Evolutionary conservation across 2,888 invertebrate species (phyloP), one percentile per base, ranked within the genome.

Genomic region (Nezara viridula): DNA sequence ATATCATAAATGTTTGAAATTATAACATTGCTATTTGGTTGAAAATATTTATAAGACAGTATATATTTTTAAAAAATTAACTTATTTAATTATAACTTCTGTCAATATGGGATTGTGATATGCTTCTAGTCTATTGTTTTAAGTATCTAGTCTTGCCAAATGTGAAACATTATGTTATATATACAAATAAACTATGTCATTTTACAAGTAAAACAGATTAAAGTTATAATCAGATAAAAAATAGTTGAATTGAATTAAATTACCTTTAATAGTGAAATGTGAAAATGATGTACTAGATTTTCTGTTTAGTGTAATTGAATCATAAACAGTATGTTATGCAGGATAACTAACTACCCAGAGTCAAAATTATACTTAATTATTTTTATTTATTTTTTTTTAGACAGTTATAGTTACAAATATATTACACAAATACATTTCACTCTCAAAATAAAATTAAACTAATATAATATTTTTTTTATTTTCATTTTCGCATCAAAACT

Each of bases 71-170:
- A 21, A 21, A 77, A 44, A 12, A 14, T 40, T 24, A 81, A 44
- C 44, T 44, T 44, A 44, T 44, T 44, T 44, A 44, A 81, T 81
- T 44, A n/a, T 44, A 24, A 81, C n/a, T 81, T 44, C 44, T 44
- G 27, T 81, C 40, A 81, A 24, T 81, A 81, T 44, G 44, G 81
- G 81, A 81, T 44, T 81, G 81, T 81, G 81, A 81, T 81, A 44
- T 81, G 81, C 81, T 81, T 81, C 40, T 81, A 44, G 81, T 81
- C 44, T n/a, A 24, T 81, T 44, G 40, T 81, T 44, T 27, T n/a
- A 77, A 81, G 40, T 81, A 81, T 81, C 44, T 81, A 81, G 81
- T 44, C 44, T 44, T 81, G 81, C 44, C 40, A 81, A 44, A 81
- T 81, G 10, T 81, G 81, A 44, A 44, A 81, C 44, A 81, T 44